Percentiles rank a stretch among this genome's conserved stretches.
phyloP scores from a whole-genome alignment of 2,888 invertebrate genomes.

The Hermaeophaga mercurialis region DNA sequence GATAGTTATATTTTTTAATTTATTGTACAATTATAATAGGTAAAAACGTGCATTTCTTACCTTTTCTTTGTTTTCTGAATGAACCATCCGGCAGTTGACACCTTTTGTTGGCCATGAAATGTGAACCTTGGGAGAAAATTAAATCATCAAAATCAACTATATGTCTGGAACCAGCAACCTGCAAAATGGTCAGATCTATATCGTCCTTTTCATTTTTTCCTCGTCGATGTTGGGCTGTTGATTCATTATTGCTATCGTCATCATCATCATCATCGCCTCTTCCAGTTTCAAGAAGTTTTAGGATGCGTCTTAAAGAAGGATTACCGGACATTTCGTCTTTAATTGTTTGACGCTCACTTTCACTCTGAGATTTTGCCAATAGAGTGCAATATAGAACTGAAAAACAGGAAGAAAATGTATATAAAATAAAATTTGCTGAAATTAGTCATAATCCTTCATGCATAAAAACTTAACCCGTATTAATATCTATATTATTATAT shows the following conservation, averaged over 20 bases:
- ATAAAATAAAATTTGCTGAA: no score
- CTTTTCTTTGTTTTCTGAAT: slow-evolving; percentile 94
- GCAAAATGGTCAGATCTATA: slow-evolving; percentile 61
- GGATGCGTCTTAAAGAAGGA: slow-evolving; percentile 78
- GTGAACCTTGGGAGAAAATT: slow-evolving; percentile 88
- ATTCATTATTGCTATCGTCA: slow-evolving; percentile 62
- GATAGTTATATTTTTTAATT: no score
- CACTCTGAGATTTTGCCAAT: slow-evolving; percentile 92
- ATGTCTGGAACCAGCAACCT: slow-evolving; percentile 73
- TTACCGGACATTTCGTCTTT: slow-evolving; percentile 91
- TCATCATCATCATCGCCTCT: slow-evolving; percentile 80
- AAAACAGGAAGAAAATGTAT: slow-evolving; percentile 41
- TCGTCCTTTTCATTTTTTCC: slow-evolving; percentile 54
- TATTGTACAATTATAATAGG: no score
- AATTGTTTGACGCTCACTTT: slow-evolving; percentile 84
- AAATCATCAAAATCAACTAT: slow-evolving; percentile 92
- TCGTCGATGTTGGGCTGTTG: slow-evolving; percentile 47
- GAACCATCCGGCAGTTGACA: slow-evolving; percentile 98
- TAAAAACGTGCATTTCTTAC: no score
- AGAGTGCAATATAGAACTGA: slow-evolving; percentile 93
- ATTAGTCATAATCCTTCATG: no score
- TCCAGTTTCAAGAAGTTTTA: slow-evolving; percentile 89
- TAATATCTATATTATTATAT: no score
- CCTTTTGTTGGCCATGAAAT: slow-evolving; percentile 98
- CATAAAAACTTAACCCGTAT: no score